Evolutionary conservation across 1,140 invertebrate genomes (phyloP).

Genomic region (Rhyzopertha dominica): DNA sequence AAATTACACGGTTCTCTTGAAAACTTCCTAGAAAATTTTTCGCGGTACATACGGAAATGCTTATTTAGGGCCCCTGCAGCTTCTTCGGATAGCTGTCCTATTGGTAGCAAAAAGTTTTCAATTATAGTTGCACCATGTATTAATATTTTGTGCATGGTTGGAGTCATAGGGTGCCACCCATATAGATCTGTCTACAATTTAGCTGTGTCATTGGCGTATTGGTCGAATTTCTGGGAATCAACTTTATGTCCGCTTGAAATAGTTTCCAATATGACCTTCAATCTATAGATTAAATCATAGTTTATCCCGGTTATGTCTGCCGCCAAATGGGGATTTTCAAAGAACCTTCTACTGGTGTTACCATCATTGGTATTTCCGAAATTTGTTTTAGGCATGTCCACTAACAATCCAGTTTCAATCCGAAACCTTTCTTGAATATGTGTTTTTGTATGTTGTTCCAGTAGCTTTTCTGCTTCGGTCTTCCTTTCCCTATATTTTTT

Average conservation of each 20-base stretch:
- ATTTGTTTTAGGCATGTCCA: constrained; percentile 40
- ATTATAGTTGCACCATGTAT: constrained; percentile 29
- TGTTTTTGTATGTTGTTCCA: constrained; percentile 29
- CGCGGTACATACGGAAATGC: constrained; percentile 20
- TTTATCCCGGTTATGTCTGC: constrained; percentile 21
- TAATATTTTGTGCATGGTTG: constrained; percentile 40
- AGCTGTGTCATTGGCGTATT: constrained; percentile 14
- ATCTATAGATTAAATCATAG: constrained; percentile 14
- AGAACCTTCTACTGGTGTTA: constrained; percentile 13
- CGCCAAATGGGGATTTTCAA: constrained; percentile 5
- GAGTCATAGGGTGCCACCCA: constrained; percentile 38
- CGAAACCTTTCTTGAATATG: constrained; percentile 38
- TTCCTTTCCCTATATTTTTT: constrained; percentile 34
- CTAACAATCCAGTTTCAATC: constrained; percentile 30
- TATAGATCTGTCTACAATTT: constrained; percentile 32
- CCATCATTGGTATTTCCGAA: constrained; percentile 42
- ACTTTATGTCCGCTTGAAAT: constrained; percentile 1
- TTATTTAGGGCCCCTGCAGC: constrained; percentile 25
- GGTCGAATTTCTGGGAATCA: constrained; percentile 5
- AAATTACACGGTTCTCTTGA: constrained; percentile 21
- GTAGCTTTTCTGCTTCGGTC: constrained; percentile 21
- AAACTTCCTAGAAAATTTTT: constrained; percentile 27
- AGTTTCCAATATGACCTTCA: constrained; percentile 11
- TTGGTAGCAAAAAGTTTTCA: constrained; percentile 26
- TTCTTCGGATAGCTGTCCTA: constrained; percentile 31